Base-by-base conservation (phyloP, 2,888 invertebrate species). In the Drosophila infuscata region DNA sequence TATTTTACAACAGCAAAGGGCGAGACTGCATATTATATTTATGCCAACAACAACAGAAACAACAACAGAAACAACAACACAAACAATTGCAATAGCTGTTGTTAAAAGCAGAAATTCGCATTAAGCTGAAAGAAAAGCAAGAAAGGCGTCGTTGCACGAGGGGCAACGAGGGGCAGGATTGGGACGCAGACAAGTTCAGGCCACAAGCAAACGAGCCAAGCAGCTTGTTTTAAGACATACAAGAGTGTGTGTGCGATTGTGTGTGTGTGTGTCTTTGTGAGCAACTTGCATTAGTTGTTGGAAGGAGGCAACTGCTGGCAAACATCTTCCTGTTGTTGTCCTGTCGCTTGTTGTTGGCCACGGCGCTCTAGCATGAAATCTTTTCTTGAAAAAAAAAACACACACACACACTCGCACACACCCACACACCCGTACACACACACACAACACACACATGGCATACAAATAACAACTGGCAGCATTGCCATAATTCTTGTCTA, bases 1-100 rank as follows among this genome's bases (percentile, higher is more conserved):
- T 85, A 89, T 85, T 88, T 88, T 74, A 76, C 80, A 89, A 74
- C 76, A 70, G 76, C 79, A 87, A 71, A 80, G 76, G 89, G 89
- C 84, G 87, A 85, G 89, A 85, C 84, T 83, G 74, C 89, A 83
- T 81, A 89, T 85, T 85, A 89, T 88, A 88, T 89, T 89, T 82
- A 82, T 81, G 88, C 81, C 74, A 65, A 75, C 78, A 73, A 61
- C 46, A 46, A 15, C 56, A 62, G 65, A 57, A 74, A 64, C 59
- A 70, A 53, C 70, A 74, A 64, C 68, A 38, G 8, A 8, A 66
- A 46, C 36, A 70, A 60, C 20, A 71, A 60, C 66, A 70, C 74
- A 70, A 81, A 73, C 70, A 82, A 83, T 64, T 71, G 79, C 79
- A 74, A 74, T 82, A 75, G 79, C 82, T 78, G 83, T 82, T 82